Evolutionary conservation across 2,113 vertebrate genomes (phyloP).

Genomic region (Puma concolor): DNA sequence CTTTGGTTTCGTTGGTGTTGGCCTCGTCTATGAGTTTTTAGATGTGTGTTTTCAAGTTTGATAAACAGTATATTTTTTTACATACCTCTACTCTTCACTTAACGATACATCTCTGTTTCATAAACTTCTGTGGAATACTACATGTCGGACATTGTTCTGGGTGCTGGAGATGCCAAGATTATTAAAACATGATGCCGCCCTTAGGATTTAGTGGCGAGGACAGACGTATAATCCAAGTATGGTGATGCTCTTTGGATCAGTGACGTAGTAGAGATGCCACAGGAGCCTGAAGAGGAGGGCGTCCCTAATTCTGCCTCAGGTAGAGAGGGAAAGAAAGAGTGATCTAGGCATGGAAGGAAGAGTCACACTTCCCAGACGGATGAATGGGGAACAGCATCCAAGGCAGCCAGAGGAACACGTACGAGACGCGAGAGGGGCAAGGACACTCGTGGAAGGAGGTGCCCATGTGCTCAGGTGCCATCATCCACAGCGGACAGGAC

Average conservation of each 20-base stretch:
- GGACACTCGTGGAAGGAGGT: rapidly evolving
- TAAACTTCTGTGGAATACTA: neutral
- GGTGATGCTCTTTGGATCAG: neutral
- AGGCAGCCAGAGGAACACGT: neutral
- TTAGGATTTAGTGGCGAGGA: neutral
- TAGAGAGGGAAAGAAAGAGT: neutral
- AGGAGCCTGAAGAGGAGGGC: neutral
- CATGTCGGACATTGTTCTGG: neutral
- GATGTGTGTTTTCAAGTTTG: neutral
- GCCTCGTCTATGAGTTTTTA: neutral
- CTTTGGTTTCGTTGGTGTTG: neutral
- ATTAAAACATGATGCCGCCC: neutral
- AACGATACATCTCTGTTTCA: neutral
- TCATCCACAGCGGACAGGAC: neutral
- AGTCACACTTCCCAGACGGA: neutral
- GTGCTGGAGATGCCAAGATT: neutral
- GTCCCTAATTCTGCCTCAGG: neutral
- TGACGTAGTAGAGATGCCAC: neutral
- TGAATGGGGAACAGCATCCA: neutral
- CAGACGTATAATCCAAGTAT: neutral
- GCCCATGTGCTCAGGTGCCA: neutral
- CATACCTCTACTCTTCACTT: neutral
- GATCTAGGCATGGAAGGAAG: neutral
- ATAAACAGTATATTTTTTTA: neutral
- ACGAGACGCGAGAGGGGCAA: neutral